These are phyloP conservation scores for Choristoneura rosaceana DNA, from an alignment of 2,888 invertebrate species.

Conservation along the genomic window DNA sequence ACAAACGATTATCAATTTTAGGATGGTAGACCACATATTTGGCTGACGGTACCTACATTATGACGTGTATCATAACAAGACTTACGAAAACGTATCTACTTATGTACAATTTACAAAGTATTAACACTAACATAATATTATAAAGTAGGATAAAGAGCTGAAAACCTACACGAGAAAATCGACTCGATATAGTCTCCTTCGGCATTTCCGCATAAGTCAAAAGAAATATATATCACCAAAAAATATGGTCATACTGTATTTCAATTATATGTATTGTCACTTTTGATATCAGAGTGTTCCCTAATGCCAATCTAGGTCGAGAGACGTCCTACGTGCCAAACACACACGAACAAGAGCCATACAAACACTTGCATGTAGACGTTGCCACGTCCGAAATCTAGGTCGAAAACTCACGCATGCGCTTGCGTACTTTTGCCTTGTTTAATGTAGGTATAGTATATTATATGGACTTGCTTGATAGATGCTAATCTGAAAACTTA, in stretches of 20 bases:
- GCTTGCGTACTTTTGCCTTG: conserved; percentile 39
- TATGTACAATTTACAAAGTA: too few species aligned
- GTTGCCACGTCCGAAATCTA: conserved; percentile 64
- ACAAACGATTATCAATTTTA: too few species aligned
- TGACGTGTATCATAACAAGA: too few species aligned
- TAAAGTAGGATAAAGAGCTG: too few species aligned
- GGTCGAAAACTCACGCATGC: conserved; percentile 75
- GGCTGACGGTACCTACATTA: too few species aligned
- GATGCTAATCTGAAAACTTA: background rate
- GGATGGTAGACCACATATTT: too few species aligned
- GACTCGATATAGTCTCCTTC: too few species aligned
- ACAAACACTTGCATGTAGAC: conserved; percentile 50
- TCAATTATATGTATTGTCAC: background rate
- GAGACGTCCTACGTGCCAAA: conserved; percentile 66
- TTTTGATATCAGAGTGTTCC: conserved; percentile 25
- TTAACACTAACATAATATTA: too few species aligned
- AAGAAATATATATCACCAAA: background rate
- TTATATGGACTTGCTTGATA: background rate
- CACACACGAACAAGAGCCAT: conserved; percentile 57
- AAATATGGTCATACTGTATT: background rate
- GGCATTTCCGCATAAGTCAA: too few species aligned
- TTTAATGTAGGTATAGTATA: conserved; percentile 9
- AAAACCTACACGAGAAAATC: too few species aligned
- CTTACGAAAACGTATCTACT: too few species aligned
- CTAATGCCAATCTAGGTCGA: conserved; percentile 66